A percentile compares a stretch with the other conserved stretches of the same genome.
phyloP scores from a whole-genome alignment of 2,113 vertebrate species.

The Noturus placidus region DNA sequence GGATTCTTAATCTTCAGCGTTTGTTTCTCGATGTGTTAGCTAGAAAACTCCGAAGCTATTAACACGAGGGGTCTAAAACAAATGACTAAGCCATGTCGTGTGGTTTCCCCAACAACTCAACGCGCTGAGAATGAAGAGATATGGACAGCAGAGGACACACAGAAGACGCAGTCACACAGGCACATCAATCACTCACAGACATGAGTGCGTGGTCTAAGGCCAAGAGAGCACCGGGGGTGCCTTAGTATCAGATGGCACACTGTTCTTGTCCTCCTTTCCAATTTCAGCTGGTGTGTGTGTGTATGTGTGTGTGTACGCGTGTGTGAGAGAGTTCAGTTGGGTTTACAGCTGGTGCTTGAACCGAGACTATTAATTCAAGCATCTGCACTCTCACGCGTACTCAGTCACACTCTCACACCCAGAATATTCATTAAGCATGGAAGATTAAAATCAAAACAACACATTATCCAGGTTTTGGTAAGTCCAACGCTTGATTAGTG shows the following conservation, averaged over 20 bases:
- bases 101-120: not conserved
- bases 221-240: constrained; percentile 6
- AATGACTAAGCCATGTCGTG: not conserved
- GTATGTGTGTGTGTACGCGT: constrained; percentile 19
- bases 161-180: constrained; percentile 6
- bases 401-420: not conserved
- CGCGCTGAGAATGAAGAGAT: constrained; percentile 29
- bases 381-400: not conserved
- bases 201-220: constrained; percentile 37
- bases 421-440: not conserved
- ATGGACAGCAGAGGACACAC: not conserved
- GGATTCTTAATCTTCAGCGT: not conserved
- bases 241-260: constrained; percentile 36
- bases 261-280: not conserved
- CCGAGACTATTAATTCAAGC: constrained; percentile 69
- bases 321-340: not conserved
- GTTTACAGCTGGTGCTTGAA: constrained; percentile 60
- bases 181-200: constrained; percentile 43
- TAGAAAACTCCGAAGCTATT: not conserved
- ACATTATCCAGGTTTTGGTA: not conserved
- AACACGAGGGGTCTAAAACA: not conserved
- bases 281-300: constrained; percentile 8
- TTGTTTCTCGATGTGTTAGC: not conserved
- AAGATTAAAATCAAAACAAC: not conserved
- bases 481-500: not conserved